Evolutionary conservation across 2,888 invertebrate genomes (phyloP), one percentile per base, ranked within the genome.

Genomic region (Strigamia maritima): DNA sequence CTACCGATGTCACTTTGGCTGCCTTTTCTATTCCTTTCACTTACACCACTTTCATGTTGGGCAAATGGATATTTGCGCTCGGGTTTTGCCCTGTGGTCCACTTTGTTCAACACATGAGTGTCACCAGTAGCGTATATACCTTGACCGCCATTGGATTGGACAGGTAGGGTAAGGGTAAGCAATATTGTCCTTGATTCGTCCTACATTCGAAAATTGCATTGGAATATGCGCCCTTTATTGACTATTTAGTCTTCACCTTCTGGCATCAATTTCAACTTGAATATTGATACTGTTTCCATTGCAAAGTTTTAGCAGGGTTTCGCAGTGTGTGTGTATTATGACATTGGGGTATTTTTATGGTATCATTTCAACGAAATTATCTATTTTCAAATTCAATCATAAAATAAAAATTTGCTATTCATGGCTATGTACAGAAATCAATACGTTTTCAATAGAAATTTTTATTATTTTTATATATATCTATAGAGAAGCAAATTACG

Each of bases 21-120:
- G 82, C 86, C n/a, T 87, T 89, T 82, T 89, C 88, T 81, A 88
- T 89, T 81, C 89, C 89, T 0, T 89, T 89, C 83, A 87, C 88
- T 2, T 89, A 87, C 82, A 86, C 87, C 4, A 84, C 84, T 83
- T 86, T 86, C 40, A 85, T 87, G 83, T 82, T 87, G 65, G 84
- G 84, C 22, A 84, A 85, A 38, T 89, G 89, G 89, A 84, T 88
- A 44, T 89, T 88, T 83, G 85, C 86, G 22, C 85, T 85, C 2
- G 84, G 85, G 65, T 86, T 88, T 84, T 89, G 88, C 82, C 86
- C 87, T 0, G 82, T 88, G 8, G 88, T 87, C 77, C 86, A 85
- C 81, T 88, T 85, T 83, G 86, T 86, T 84, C 89, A 86, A 83
- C 86, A 86, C 80, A 85, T 86, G 81, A 87, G 86, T 54, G 85